Evolutionary conservation across 2,113 vertebrate species (phyloP), one percentile per base, ranked within the genome.

Genomic region (Trichechus manatus): DNA sequence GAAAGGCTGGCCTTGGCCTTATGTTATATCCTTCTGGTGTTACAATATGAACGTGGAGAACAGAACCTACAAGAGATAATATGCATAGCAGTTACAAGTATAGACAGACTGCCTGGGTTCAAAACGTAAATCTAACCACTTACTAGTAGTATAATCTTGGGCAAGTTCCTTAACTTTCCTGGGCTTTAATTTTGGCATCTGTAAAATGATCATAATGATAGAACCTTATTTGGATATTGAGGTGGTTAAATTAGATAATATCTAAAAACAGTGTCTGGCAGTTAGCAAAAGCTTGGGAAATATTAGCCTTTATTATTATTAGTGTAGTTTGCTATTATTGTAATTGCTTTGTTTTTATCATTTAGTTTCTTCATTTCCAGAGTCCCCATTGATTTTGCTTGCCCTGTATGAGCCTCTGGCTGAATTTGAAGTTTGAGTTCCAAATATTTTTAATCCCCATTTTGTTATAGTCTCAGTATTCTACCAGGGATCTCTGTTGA

Each of bases 331-430:
- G 27, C 44, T 90, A 10, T 64, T 92, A 59, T 84, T 94, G 33
- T 36, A 95, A 42, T 39, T 39, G 29, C 91, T 91, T 89, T 95
- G 25, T 92, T 94, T 97, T 79, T 77, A 92, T 95, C 85, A 61
- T 80, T 91, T 79, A 31, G 9, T 68, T 97, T 92, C 19, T 94
- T 89, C 44, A 25, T 95, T 94, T 93, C 19, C 61, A 61, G 39
- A 97, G 29, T 84, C 70, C 63, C 36, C 9, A 56, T 90, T 92
- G 44, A 61, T 93, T 96, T 90, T 91, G 15, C 3, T 47, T 91
- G 29, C 27, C 70, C 20, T 47, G 0, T 75, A 27, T 94, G 59
- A 23, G 25, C 33, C n/a, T 84, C 92, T 87, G n/a, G 20, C 83
- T 95, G 77, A 87, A 84, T 77, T 87, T 89, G 47, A 79, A 87